Evolutionary conservation across 2,113 vertebrate species (phyloP).

Genomic region (Thinocorus orbignyianus): DNA sequence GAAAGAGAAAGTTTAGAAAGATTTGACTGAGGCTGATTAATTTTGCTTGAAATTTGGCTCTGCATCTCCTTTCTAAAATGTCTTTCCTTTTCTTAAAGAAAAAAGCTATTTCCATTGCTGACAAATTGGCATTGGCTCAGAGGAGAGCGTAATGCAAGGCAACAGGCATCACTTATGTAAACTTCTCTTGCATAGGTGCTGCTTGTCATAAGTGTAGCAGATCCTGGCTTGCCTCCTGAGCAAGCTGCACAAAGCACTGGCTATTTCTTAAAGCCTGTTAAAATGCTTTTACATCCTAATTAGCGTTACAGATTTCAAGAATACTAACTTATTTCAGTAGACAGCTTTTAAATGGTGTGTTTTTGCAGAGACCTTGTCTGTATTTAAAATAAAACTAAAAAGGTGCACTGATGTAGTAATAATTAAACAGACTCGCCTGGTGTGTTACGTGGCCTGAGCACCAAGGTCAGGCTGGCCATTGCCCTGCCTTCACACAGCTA

Average conservation of each 20-base stretch:
- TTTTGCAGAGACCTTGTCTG: not conserved
- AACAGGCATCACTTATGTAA: not conserved
- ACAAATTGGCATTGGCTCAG: not conserved
- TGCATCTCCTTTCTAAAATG: not conserved
- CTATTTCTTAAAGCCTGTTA: not conserved
- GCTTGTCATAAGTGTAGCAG: not conserved
- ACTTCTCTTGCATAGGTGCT: not conserved
- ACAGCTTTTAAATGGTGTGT: not conserved
- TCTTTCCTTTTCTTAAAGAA: not conserved
- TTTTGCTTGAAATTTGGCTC: not conserved
- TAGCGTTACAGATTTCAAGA: not conserved
- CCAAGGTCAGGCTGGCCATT: not conserved
- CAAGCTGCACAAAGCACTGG: not conserved
- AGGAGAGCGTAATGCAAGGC: not conserved
- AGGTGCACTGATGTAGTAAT: not conserved
- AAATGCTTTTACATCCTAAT: not conserved
- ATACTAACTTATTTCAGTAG: not conserved
- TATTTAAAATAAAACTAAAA: not conserved
- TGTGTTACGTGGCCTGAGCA: not conserved
- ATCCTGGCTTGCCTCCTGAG: not conserved
- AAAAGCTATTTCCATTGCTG: not conserved
- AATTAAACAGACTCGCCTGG: not conserved
- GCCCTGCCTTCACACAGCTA: not conserved
- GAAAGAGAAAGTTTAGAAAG: not conserved
- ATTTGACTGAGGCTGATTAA: not conserved